Evolutionary conservation across 2,888 invertebrate genomes (phyloP).

Genomic region (Meloe dianella): DNA sequence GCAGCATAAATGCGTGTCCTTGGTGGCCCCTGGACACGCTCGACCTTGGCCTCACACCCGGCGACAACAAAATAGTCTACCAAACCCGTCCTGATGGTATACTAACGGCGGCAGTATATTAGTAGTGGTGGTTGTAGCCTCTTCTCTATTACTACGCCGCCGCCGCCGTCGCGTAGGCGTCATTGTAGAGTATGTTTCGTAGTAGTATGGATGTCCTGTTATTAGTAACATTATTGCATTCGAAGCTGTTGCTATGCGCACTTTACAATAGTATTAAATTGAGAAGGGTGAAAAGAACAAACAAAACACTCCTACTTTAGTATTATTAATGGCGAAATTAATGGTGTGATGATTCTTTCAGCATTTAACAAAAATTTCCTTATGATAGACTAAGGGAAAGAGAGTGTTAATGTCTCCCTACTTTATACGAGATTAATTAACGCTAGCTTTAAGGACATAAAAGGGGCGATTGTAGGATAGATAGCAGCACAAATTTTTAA

Average conservation of each 20-base stretch:
- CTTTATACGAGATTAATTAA: constrained; percentile 12
- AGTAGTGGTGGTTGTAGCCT: not conserved
- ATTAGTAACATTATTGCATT: constrained; percentile 26
- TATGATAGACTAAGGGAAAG: not conserved
- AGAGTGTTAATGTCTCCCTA: not conserved
- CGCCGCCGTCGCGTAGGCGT: constrained; percentile 25
- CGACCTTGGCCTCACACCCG: constrained; percentile 41
- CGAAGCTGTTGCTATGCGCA: constrained; percentile 32
- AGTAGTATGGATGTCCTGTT: constrained; percentile 24
- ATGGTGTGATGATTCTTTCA: constrained; percentile 26
- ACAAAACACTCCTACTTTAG: constrained; percentile 4
- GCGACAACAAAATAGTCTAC: constrained; percentile 25
- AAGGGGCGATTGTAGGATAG: not conserved
- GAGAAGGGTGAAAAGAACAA: constrained; percentile 9
- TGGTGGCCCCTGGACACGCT: constrained; percentile 42
- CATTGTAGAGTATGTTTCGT: constrained; percentile 27
- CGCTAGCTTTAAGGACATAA: constrained; percentile 6
- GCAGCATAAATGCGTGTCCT: constrained; percentile 36
- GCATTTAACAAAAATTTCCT: constrained; percentile 5
- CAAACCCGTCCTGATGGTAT: constrained; percentile 10
- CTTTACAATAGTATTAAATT: constrained; percentile 13
- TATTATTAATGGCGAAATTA: constrained; percentile 11
- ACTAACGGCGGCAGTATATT: not conserved
- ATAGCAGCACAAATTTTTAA: no score
- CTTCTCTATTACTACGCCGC: constrained; percentile 29